phyloP scores from a whole-genome alignment of 2,113 vertebrate genomes.

The Candoia aspera region DNA sequence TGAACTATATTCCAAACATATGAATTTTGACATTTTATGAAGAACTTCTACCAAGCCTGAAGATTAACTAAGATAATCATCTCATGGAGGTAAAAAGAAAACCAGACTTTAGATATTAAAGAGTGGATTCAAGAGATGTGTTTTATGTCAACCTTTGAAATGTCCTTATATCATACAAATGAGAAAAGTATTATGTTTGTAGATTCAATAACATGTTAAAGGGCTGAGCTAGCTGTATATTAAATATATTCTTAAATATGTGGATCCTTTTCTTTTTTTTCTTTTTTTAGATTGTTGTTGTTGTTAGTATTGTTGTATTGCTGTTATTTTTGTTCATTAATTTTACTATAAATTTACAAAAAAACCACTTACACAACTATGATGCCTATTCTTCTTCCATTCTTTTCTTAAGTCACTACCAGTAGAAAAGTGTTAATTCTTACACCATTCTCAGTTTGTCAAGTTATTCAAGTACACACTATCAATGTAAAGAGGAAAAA shows the following conservation, averaged over 20 bases:
- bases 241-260: background rate
- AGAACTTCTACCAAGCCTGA: background rate
- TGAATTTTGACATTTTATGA: background rate
- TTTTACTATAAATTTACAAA: background rate
- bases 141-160: background rate
- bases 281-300: background rate
- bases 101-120: background rate
- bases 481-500: too few relatives aligned
- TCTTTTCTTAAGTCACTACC: background rate
- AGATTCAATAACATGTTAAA: background rate
- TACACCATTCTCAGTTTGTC: background rate
- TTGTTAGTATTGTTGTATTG: background rate
- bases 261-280: background rate
- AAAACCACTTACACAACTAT: background rate
- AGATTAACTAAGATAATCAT: background rate
- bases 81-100: background rate
- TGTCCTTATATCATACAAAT: background rate
- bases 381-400: background rate
- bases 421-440: background rate
- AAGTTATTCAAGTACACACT: background rate
- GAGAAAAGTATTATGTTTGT: background rate
- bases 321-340: background rate
- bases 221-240: background rate
- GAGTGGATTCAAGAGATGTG: background rate
- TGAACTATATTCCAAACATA: background rate